Evolutionary conservation across 2,113 vertebrate genomes (phyloP).

Genomic region (Bettongia penicillata): DNA sequence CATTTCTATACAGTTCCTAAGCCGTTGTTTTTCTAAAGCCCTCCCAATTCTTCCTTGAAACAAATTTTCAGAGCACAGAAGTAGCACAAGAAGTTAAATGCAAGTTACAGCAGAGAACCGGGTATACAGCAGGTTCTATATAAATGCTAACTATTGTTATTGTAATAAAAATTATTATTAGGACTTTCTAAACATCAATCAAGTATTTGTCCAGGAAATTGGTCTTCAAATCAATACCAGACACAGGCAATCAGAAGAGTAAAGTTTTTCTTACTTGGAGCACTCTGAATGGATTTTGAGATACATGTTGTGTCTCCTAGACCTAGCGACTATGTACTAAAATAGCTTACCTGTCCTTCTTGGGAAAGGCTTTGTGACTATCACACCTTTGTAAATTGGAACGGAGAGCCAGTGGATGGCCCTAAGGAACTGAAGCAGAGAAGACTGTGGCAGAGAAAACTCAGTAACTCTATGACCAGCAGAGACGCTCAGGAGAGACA

Average conservation of each 20-base stretch:
- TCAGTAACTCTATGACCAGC: background rate
- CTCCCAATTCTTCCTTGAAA: background rate
- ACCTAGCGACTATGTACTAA: background rate
- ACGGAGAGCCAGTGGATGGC: background rate
- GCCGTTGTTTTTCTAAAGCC: background rate
- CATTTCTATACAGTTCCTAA: background rate
- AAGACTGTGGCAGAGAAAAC: background rate
- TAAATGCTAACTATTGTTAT: background rate
- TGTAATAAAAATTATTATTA: background rate
- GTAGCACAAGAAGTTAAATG: background rate
- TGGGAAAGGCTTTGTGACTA: background rate
- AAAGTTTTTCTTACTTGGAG: background rate
- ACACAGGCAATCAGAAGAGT: background rate
- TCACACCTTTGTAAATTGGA: background rate
- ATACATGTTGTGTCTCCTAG: background rate
- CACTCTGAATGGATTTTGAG: background rate
- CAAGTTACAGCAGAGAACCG: background rate
- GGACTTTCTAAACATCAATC: background rate
- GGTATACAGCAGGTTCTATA: background rate
- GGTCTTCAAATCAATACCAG: background rate
- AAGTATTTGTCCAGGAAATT: background rate
- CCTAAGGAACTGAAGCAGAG: background rate
- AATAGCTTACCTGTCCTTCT: background rate
- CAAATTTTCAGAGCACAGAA: background rate
- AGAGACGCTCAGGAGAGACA: background rate